Base-by-base conservation (phyloP, 2,113 vertebrate species). In the Nycticebus coucang region DNA sequence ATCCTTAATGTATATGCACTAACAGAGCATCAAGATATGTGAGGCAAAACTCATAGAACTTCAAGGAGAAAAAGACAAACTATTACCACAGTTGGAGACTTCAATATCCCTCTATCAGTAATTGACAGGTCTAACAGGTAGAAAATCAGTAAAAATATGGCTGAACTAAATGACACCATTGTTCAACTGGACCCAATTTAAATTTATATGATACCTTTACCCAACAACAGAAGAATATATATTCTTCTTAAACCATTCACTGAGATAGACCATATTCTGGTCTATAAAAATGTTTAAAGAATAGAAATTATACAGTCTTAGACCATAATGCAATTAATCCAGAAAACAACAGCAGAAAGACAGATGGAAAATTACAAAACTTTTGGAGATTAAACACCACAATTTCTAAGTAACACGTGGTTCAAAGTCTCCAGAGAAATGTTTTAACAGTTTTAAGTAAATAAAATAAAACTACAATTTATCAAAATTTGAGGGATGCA, bases 401-500 rank as follows among this genome's bases (percentile, higher is more conserved):
- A 41, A 60, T 22, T 72, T 83, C 22, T 83, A 93, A 95, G 30
- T 91, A 93, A 92, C 24, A 74, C 37, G 66, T 15, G 75, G 35
- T 77, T 84, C 53, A 83, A 90, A 80, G 62, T 92, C 26, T 87
- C 55, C 75, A 77, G 74, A 59, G 22, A 92, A 80, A 71, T 50
- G 87, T 80, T 53, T 69, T 33, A 97, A 69, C 64, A 95, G 87
- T 85, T 64, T 91, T n/a, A 91, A 81, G 33, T 71, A 91, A 95
- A 85, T 84, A 50, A 59, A 92, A 37, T 33, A 28, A 85, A 79
- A 72, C 80, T 35, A 50, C 4, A 21, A 94, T 33, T 64, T 53
- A 69, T 77, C 66, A 93, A 91, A 94, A 85, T 41, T 24, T 85
- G 14, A 81, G 35, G 22, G 10, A 64, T 71, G 13, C 35, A 84